Evolutionary conservation across 2,797 vertebrate species (phyloP), one percentile per base, ranked within the genome.

Genomic region (Tragopan temminckii): DNA sequence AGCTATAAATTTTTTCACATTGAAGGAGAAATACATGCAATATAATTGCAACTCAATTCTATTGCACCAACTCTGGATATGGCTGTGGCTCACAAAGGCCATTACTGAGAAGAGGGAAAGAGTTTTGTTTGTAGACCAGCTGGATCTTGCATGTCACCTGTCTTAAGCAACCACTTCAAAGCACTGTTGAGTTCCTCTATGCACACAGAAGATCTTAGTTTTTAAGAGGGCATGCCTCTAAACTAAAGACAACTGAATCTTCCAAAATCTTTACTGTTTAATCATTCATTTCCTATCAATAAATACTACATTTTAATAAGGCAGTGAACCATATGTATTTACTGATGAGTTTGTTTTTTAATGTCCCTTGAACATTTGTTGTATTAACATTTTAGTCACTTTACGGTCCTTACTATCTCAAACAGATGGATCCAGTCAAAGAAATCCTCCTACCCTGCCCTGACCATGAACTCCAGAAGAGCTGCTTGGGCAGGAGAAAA

Each of bases 401-500:
- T 42, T 46, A 14, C 53, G 80, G 58, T 35, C 48, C 62, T 68
- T 62, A 62, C 7, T 20, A 20, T 83, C 62, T 59, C 57, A 87
- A 72, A 70, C 59, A 94, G 69, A 84, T 50, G 77, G 80, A 17
- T 11, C 7, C 80, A 25, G 24, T 91, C 91, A 94, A 46, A 92
- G 50, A 91, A 71, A 81, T 50, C 13, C 57, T 29, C 23, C 53
- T 21, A 82, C 35, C 15, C 63, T 93, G 78, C 66, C 77, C 80
- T 75, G 25, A 14, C 55, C 35, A 50, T 72, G 94, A 88, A 93
- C 88, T 83, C 45, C 7, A 61, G n/a, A 42, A 75, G 46, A 83
- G 42, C 8, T 78, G 15, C 70, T 88, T 10, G 27, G 52, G 69
- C 46, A 80, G 61, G 50, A 74, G 40, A 77, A 38, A 75, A 85